Percentiles rank a stretch among this genome's conserved stretches.
Conservation (phyloP, 2,797 vertebrate species). For the Acrocephalus scirpaceus region DNA sequence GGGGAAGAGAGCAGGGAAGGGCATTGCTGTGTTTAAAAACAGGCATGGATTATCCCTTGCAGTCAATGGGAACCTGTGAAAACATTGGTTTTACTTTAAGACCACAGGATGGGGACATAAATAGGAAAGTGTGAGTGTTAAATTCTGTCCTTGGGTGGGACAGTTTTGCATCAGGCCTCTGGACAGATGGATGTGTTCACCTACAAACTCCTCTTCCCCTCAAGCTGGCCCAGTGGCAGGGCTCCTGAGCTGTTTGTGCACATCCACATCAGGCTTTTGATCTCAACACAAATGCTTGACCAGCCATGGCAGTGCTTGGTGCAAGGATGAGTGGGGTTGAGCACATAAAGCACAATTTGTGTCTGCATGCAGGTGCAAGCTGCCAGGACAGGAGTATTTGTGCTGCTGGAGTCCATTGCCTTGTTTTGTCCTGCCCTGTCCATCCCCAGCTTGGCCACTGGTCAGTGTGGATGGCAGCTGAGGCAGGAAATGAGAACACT, state of each 20-base stretch:
- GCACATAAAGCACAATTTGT: background rate
- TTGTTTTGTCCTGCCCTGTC: background rate
- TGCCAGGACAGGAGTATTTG: rapidly evolving
- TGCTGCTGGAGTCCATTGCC: background rate
- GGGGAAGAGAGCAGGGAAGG: background rate
- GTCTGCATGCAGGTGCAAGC: background rate
- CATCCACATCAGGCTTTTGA: background rate
- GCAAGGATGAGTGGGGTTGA: background rate
- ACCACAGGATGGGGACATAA: background rate
- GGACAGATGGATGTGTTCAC: background rate
- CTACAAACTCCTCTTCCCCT: background rate
- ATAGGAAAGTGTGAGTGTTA: background rate
- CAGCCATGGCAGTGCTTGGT: background rate
- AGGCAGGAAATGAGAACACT: background rate
- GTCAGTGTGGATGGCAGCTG: background rate
- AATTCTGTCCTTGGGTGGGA: background rate
- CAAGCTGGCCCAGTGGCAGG: too few relatives aligned
- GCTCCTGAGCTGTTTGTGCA: background rate
- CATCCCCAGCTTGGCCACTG: background rate
- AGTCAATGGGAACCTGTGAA: background rate
- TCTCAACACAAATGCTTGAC: background rate
- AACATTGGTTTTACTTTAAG: background rate
- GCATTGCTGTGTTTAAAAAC: background rate
- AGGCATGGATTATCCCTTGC: background rate
- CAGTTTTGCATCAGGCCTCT: background rate